phyloP scores from a whole-genome alignment of 1,140 invertebrate genomes.

The Rhyacophila brunnea region DNA sequence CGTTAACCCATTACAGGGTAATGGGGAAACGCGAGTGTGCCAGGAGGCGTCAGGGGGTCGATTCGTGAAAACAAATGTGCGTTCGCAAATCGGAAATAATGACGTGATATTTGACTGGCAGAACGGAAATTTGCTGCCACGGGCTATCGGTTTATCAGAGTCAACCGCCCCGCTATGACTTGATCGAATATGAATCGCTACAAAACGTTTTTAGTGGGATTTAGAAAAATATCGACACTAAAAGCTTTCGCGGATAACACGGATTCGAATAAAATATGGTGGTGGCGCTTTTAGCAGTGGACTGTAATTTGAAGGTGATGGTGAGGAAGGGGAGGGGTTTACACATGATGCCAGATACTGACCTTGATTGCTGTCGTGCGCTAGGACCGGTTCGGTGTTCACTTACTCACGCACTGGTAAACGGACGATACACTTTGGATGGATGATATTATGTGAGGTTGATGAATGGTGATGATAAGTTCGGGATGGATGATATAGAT shows the following conservation, averaged over 20 bases:
- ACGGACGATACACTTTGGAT: no score
- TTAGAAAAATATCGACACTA: background rate
- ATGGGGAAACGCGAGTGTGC: background rate
- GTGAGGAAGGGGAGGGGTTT: no score
- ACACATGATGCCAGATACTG: no score
- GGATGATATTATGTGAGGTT: no score
- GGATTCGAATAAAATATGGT: background rate
- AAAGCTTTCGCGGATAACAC: no score
- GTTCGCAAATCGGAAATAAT: constrained; percentile 29
- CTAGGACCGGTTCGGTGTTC: no score
- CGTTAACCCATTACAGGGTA: background rate
- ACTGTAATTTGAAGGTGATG: no score
- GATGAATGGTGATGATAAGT: no score
- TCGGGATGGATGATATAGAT: no score
- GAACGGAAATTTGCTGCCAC: constrained; percentile 33
- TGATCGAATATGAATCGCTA: background rate
- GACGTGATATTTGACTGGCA: constrained; percentile 34
- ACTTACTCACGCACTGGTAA: no score
- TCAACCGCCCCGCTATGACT: background rate
- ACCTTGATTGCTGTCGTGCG: no score
- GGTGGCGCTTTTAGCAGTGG: background rate
- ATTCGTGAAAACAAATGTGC: constrained; percentile 29
- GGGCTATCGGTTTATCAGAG: constrained; percentile 23
- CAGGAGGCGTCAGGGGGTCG: background rate
- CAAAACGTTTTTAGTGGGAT: background rate